Evolutionary conservation across 2,888 invertebrate genomes (phyloP).

Genomic region (Drosophila paranaensis): DNA sequence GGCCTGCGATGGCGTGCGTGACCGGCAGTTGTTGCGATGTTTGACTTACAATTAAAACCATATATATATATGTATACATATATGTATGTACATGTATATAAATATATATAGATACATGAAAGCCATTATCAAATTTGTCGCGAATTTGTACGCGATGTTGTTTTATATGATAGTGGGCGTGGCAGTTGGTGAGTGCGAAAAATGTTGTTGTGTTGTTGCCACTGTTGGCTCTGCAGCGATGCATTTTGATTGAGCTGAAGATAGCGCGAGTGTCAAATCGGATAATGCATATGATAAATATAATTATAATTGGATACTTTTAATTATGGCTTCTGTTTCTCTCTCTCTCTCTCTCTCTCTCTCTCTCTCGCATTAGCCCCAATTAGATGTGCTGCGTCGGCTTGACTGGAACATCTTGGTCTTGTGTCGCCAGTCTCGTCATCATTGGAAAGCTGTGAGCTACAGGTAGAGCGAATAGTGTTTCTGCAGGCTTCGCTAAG

Average conservation of each 20-base stretch:
- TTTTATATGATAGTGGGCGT: constrained; percentile 23
- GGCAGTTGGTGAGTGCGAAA: constrained; percentile 47
- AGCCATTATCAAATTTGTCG: constrained; percentile 78
- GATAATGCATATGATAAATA: constrained; percentile 19
- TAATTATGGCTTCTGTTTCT: constrained; percentile 3
- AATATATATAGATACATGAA: constrained; percentile 21
- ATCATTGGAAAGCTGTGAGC: constrained; percentile 56
- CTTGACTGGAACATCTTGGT: constrained; percentile 36
- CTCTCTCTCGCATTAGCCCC: constrained; percentile 31
- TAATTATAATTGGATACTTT: constrained; percentile 22
- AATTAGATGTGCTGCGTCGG: constrained; percentile 51
- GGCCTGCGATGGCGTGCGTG: constrained; percentile 54
- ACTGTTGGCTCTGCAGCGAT: constrained; percentile 1
- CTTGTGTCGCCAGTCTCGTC: constrained; percentile 44
- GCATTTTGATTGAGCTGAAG: constrained; percentile 19
- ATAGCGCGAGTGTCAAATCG: constrained; percentile 9
- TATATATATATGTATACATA: neutral
- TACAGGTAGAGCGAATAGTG: constrained; percentile 29
- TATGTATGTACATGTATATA: neutral
- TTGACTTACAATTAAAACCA: constrained; percentile 78
- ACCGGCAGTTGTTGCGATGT: constrained; percentile 76
- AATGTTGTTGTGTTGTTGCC: constrained; percentile 34
- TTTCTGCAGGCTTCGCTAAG: constrained; percentile 20
- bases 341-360: neutral
- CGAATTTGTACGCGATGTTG: constrained; percentile 63